Conservation (phyloP, 2,797 vertebrate genomes). For the Leptodactylus fallax region DNA sequence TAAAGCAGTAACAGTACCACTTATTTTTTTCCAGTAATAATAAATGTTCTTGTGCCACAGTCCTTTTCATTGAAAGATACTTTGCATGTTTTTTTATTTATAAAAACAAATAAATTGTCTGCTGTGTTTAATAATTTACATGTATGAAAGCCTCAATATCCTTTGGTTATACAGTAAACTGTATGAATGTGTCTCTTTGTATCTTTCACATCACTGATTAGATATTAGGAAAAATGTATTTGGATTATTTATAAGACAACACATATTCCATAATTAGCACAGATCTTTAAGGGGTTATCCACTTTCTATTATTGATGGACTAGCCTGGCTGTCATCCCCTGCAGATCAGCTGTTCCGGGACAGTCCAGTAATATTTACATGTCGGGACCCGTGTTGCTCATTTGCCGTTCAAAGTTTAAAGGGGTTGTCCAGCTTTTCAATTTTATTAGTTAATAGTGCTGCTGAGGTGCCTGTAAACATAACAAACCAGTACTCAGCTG, state of each 20-base stretch:
- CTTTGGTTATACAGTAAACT: not conserved
- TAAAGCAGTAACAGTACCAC: not conserved
- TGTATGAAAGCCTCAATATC: not conserved
- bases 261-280: not conserved
- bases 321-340: too few relatives aligned
- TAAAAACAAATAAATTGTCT: slow-evolving; percentile 1
- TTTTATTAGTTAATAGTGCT: too few relatives aligned
- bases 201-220: not conserved
- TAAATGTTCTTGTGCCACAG: too few relatives aligned
- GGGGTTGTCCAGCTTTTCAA: too few relatives aligned
- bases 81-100: not conserved
- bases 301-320: too few relatives aligned
- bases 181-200: not conserved
- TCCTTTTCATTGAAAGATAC: not conserved
- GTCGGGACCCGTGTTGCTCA: too few relatives aligned
- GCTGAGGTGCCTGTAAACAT: too few relatives aligned
- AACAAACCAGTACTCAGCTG: too few relatives aligned
- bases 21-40: too few relatives aligned
- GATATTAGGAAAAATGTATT: not conserved
- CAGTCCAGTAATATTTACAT: too few relatives aligned
- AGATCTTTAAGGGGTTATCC: not conserved
- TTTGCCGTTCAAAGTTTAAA: too few relatives aligned
- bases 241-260: not conserved
- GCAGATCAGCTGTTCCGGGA: too few relatives aligned
- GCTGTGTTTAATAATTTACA: not conserved